Evolutionary conservation across 2,797 vertebrate genomes (phyloP).

Genomic region (Geotrypetes seraphini): DNA sequence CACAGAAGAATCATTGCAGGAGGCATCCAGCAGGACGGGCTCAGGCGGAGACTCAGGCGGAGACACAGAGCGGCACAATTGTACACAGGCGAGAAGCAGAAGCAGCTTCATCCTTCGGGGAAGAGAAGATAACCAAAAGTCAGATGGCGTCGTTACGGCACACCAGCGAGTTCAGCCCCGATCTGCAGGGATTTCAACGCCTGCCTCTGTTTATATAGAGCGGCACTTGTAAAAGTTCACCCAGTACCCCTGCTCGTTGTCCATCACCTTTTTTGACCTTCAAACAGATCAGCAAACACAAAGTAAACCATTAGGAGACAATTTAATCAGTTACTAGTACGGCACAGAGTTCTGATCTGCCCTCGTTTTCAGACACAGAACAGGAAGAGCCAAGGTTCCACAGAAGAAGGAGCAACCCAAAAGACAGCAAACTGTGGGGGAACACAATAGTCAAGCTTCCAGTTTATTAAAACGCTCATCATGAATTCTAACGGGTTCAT

Average conservation of each 20-base stretch:
- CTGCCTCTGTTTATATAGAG: conserved; percentile 5
- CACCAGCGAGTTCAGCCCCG: not conserved
- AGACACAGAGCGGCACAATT: not conserved
- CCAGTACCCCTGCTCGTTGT: not conserved
- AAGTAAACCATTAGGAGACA: not conserved
- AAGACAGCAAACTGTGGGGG: too few species aligned
- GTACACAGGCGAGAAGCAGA: conserved; percentile 9
- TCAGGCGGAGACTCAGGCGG: accelerated
- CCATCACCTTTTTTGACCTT: conserved; percentile 25
- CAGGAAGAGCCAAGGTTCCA: too few species aligned
- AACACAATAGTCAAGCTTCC: too few species aligned
- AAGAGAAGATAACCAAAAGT: not conserved
- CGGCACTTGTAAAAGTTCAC: not conserved
- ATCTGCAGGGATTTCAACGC: not conserved
- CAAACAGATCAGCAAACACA: not conserved
- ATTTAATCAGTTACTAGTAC: too few species aligned
- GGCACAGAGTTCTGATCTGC: conserved; percentile 1
- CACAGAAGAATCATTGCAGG: conserved; percentile 18
- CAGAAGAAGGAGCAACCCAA: too few species aligned
- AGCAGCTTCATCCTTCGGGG: conserved; percentile 20
- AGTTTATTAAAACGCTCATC: too few species aligned
- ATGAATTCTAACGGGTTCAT: too few species aligned
- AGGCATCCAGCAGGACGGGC: not conserved
- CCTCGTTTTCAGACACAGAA: not conserved
- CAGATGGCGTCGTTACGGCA: not conserved